Conservation (phyloP, 2,888 invertebrate genomes). For the Sturmia bella region DNA sequence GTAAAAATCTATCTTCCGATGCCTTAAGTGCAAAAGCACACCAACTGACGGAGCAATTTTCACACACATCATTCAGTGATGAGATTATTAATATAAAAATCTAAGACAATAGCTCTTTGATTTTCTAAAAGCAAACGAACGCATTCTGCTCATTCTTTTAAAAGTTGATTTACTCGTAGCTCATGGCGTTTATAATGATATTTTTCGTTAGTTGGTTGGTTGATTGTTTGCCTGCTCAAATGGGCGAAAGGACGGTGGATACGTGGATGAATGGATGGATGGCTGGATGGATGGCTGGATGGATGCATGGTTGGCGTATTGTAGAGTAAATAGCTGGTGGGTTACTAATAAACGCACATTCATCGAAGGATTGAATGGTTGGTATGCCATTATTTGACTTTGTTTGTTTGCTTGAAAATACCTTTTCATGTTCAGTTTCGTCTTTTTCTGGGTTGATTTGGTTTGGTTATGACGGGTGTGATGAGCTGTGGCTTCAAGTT, state of each 20-base stretch:
- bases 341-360: not conserved
- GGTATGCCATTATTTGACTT: slow-evolving; percentile 49
- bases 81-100: slow-evolving; percentile 57
- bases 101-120: slow-evolving; percentile 56
- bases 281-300: slow-evolving; percentile 14
- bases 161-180: slow-evolving; percentile 31
- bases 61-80: slow-evolving; percentile 40
- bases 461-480: slow-evolving; percentile 59
- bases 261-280: too few species aligned
- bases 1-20: too few species aligned
- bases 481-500: slow-evolving; percentile 29
- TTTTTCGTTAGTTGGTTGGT: slow-evolving; percentile 24
- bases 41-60: slow-evolving; percentile 30
- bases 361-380: slow-evolving; percentile 5
- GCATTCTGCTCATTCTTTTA: slow-evolving; percentile 29
- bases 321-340: slow-evolving; percentile 16
- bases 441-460: slow-evolving; percentile 18
- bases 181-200: slow-evolving; percentile 50
- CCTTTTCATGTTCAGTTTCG: slow-evolving; percentile 41
- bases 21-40: too few species aligned
- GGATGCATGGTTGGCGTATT: slow-evolving; percentile 12
- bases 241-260: not conserved
- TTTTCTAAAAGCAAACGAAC: slow-evolving; percentile 56
- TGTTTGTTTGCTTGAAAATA: slow-evolving; percentile 43
- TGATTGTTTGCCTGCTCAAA: not conserved